phyloP scores from a whole-genome alignment of 1,140 invertebrate genomes.

The Xylocopa sonorina region DNA sequence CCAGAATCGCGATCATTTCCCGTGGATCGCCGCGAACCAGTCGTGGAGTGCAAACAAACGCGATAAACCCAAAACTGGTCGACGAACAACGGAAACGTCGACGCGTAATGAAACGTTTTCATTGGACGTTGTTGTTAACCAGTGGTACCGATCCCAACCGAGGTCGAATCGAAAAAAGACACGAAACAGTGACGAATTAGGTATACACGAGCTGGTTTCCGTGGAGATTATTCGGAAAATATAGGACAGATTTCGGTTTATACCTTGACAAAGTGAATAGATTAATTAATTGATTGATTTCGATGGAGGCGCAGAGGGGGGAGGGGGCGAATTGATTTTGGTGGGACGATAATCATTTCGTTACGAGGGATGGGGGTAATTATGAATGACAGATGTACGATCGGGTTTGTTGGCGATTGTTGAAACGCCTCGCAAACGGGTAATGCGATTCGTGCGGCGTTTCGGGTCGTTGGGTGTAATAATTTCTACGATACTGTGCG shows the following conservation, averaged over 20 bases:
- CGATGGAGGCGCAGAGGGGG: too few relatives aligned
- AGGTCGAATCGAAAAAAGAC: slow-evolving; percentile 42
- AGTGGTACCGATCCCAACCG: slow-evolving; percentile 43
- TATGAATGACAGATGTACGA: not conserved
- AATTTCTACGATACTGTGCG: too few relatives aligned
- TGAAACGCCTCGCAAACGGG: not conserved
- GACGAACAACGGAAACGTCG: slow-evolving; percentile 29
- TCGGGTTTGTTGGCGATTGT: not conserved
- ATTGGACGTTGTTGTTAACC: slow-evolving; percentile 52
- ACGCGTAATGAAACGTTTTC: slow-evolving; percentile 63
- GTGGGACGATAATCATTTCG: not conserved
- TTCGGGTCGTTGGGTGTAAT: not conserved
- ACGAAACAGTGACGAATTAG: too few relatives aligned
- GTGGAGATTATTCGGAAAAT: too few relatives aligned
- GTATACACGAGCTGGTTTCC: too few relatives aligned
- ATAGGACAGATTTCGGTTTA: too few relatives aligned
- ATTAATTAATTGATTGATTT: not conserved
- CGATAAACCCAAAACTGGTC: slow-evolving; percentile 48
- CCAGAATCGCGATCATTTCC: slow-evolving; percentile 61
- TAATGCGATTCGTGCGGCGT: not conserved
- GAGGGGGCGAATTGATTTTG: too few relatives aligned
- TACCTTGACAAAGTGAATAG: too few relatives aligned
- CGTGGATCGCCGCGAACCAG: slow-evolving; percentile 57
- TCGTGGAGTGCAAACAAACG: slow-evolving; percentile 52
- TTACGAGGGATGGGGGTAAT: not conserved